phyloP scores from a whole-genome alignment of 2,113 vertebrate species.

The Andinoacara biseriatus region DNA sequence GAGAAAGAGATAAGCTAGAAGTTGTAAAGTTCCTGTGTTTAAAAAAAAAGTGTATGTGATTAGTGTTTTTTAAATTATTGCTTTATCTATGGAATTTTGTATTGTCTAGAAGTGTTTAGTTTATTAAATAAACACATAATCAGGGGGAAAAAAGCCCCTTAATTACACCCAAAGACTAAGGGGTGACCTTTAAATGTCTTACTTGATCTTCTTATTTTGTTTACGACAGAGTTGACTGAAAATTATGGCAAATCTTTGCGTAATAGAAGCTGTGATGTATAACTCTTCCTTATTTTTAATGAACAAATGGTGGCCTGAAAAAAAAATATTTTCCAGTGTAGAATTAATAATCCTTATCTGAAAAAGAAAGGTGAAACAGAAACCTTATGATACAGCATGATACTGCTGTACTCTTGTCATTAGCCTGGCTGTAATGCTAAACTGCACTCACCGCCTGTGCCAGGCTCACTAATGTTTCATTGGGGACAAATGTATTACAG shows the following conservation, averaged over 20 bases:
- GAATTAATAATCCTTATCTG: background rate
- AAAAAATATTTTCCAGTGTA: background rate
- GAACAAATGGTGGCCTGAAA: background rate
- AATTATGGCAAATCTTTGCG: background rate
- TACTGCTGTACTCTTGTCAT: constrained; percentile 44
- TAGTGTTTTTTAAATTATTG: background rate
- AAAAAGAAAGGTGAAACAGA: background rate
- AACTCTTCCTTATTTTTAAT: background rate
- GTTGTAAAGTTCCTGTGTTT: background rate
- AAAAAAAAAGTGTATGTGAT: constrained; percentile 1
- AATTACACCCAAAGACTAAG: background rate
- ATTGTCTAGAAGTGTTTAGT: background rate
- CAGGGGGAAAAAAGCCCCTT: background rate
- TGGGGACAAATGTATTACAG: constrained; percentile 50
- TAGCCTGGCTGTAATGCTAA: constrained; percentile 53
- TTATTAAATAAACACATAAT: background rate
- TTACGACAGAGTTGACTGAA: background rate
- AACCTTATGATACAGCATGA: constrained; percentile 12
- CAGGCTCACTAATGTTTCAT: constrained; percentile 60
- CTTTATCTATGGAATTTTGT: background rate
- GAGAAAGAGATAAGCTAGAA: background rate
- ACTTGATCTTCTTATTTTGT: background rate
- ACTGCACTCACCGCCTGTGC: constrained; percentile 50
- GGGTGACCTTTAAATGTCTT: background rate
- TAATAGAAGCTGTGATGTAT: background rate